Percentiles rank a stretch among this genome's conserved stretches.
These are phyloP conservation scores for Ctenopoma kingsleyae DNA, from an alignment of 2,797 vertebrate species.

Conservation along the genomic window DNA sequence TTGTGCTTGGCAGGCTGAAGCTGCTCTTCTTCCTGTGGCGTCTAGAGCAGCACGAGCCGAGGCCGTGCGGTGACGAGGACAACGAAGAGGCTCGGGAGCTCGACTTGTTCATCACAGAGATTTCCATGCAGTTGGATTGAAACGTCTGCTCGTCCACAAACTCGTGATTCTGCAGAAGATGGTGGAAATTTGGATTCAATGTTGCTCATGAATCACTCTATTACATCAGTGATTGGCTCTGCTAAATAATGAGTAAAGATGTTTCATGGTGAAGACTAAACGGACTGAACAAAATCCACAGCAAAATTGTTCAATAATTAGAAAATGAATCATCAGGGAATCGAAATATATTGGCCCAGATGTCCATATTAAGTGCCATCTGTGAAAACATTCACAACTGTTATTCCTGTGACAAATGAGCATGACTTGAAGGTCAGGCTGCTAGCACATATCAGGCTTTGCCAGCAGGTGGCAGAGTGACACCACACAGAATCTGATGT, in stretches of 20 bases:
- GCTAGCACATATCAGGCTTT: slow-evolving; percentile 7
- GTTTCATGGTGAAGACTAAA: slow-evolving; percentile 61
- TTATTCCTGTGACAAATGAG: slow-evolving; percentile 78
- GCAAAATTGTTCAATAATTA: slow-evolving; percentile 70
- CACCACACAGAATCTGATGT: slow-evolving; percentile 22
- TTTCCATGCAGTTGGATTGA: slow-evolving; percentile 96
- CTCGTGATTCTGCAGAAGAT: slow-evolving; percentile 91
- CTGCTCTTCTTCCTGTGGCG: slow-evolving; percentile 93
- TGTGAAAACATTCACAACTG: slow-evolving; percentile 75
- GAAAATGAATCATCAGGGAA: slow-evolving; percentile 72
- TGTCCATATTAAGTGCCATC: slow-evolving; percentile 80
- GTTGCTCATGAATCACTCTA: slow-evolving; percentile 52
- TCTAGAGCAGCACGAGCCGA: slow-evolving; percentile 93
- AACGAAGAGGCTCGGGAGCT: slow-evolving; percentile 91
- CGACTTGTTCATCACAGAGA: slow-evolving; percentile 90
- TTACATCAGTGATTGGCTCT: slow-evolving; percentile 49
- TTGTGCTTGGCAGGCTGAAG: slow-evolving; percentile 92
- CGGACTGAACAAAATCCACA: slow-evolving; percentile 63
- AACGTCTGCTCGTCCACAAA: slow-evolving; percentile 98
- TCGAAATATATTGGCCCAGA: slow-evolving; percentile 77
- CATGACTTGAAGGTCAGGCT: slow-evolving; percentile 77
- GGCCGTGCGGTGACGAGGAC: slow-evolving; percentile 87
- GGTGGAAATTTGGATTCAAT: slow-evolving; percentile 12
- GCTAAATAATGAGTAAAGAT: slow-evolving; percentile 69
- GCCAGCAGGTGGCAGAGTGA: slow-evolving; percentile 78